Base-by-base conservation (phyloP, 2,113 vertebrate species). In the Triplophysa rosa region DNA sequence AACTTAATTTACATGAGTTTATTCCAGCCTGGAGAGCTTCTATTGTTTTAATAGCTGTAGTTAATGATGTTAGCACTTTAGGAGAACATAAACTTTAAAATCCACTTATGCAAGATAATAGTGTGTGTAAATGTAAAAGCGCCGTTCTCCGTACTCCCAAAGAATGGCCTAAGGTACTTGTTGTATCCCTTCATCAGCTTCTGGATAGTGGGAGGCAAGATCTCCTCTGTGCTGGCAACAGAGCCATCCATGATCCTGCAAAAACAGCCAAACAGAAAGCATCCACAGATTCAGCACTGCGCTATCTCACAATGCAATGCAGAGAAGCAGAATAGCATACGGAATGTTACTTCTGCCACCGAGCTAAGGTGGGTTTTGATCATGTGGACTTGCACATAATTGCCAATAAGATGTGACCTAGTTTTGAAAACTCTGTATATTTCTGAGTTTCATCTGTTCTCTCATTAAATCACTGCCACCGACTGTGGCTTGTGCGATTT, bases 121-220 rank as follows among this genome's bases (percentile, higher is more conserved):
- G 67, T 37, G 29, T 72, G 62, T 16, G 23, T 81, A 59, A 78
- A 65, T 37, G 56, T 62, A 83, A 68, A 33, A 49, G 24, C 17
- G n/a, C 56, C 49, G 70, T 21, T 79, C 19, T 85, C 69, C 95
- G 93, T 93, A 96, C 95, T 91, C 67, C 95, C 94, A 91, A 97
- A 97, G 89, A 95, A 96, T 8, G 95, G 95, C 78, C 95, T 91
- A 19, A 97, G 92, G 88, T 97, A 97, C 87, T 96, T 97, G 92
- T 97, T 96, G 89, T 97, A 97, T 83, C 95, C 95, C 91, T 94
- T 95, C 92, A 96, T 95, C 89, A 97, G 93, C 87, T 92, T 95
- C 82, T 96, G 94, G 88, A 97, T 94, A 72, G 95, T 95, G 64
- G 95, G 95, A 86, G 95, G 95, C 54, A 97, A 91, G 84, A 95